Conservation (phyloP, 1,140 invertebrate genomes). For the Cydia splendana region DNA sequence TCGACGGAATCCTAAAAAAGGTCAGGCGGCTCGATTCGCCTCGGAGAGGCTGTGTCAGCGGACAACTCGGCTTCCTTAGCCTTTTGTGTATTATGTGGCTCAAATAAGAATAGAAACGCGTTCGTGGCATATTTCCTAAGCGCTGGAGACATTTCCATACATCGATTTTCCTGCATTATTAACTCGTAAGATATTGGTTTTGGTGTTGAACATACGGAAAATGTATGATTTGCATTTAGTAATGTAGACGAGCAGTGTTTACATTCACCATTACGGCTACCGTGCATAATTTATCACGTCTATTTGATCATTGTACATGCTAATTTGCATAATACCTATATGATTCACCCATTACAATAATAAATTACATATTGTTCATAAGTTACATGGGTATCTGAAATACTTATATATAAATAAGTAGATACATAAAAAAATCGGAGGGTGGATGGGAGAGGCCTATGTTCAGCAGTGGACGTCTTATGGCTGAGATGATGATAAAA, state of each 20-base stretch:
- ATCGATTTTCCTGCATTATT: slow-evolving; percentile 1
- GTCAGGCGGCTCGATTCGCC: slow-evolving; percentile 23
- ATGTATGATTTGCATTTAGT: not conserved
- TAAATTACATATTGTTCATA: too few relatives aligned
- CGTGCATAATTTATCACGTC: too few relatives aligned
- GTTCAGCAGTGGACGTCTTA: too few relatives aligned
- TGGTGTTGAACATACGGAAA: not conserved
- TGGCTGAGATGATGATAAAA: too few relatives aligned
- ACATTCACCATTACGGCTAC: too few relatives aligned
- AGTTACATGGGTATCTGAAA: too few relatives aligned
- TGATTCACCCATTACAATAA: too few relatives aligned
- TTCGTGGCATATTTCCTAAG: slow-evolving; percentile 8
- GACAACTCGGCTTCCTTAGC: slow-evolving; percentile 50
- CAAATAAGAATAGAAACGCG: slow-evolving; percentile 27
- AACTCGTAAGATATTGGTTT: not conserved
- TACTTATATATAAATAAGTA: too few relatives aligned
- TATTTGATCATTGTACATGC: too few relatives aligned
- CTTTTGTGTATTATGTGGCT: slow-evolving; percentile 51
- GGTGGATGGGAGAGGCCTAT: too few relatives aligned
- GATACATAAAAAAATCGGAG: too few relatives aligned
- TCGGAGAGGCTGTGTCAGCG: slow-evolving; percentile 53
- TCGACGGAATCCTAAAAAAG: slow-evolving; percentile 17
- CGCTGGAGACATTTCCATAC: slow-evolving; percentile 20
- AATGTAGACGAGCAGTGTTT: not conserved
- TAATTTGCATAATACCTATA: too few relatives aligned